Evolutionary conservation across 2,888 invertebrate species (phyloP).

Genomic region (Cerceris rybyensis): DNA sequence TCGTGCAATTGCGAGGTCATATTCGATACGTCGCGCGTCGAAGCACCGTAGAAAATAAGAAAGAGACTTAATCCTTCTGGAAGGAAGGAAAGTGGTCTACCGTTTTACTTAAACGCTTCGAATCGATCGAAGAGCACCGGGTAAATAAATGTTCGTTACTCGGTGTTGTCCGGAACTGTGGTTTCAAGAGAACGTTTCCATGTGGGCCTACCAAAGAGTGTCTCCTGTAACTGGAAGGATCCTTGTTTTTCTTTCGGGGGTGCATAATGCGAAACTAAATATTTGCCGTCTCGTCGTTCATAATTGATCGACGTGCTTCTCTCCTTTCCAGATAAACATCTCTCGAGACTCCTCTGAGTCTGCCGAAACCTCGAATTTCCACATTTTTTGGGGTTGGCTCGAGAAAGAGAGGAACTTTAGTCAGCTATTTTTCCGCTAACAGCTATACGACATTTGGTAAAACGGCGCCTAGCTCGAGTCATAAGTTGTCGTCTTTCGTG

Average conservation of each 20-base stretch:
- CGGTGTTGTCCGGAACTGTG: not conserved
- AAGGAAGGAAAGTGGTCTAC: not conserved
- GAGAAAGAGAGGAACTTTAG: no score
- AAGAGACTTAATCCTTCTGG: not conserved
- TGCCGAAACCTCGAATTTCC: not conserved
- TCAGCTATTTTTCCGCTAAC: no score
- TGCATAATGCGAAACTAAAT: constrained; percentile 60
- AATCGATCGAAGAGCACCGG: constrained; percentile 7
- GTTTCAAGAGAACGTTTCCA: not conserved
- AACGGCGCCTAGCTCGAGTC: no score
- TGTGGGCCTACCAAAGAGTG: constrained; percentile 4
- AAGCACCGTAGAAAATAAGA: not conserved
- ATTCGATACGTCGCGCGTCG: no score
- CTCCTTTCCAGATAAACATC: constrained; percentile 12
- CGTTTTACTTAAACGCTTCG: constrained; percentile 19
- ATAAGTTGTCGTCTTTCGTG: no score
- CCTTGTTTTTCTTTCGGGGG: constrained; percentile 28
- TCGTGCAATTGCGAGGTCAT: no score
- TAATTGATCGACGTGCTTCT: constrained; percentile 46
- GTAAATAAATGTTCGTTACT: constrained; percentile 24
- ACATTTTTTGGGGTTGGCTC: no score
- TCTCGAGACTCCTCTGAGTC: not conserved
- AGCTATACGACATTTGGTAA: no score
- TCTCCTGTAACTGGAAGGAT: constrained; percentile 16
- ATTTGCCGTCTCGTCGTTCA: constrained; percentile 47